Evolutionary conservation across 2,888 invertebrate genomes (phyloP).

Genomic region (Drosophila koepferae): DNA sequence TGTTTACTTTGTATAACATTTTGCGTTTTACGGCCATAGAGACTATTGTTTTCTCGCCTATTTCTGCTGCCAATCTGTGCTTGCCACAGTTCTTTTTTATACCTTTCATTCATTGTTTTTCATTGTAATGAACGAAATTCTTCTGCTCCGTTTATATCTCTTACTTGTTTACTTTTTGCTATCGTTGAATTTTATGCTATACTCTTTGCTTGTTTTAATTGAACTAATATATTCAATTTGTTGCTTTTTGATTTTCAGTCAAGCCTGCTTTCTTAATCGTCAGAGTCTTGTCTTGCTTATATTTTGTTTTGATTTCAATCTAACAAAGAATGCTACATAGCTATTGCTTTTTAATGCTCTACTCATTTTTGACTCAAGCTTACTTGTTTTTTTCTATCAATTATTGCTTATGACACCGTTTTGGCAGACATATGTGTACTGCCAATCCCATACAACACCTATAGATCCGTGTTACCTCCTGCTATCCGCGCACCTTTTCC

Average conservation of each 20-base stretch:
- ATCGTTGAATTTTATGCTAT: not conserved
- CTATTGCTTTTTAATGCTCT: too few relatives aligned
- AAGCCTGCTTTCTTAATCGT: too few relatives aligned
- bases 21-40: slow-evolving; percentile 65
- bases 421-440: slow-evolving; percentile 64
- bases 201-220: slow-evolving; percentile 12
- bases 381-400: not conserved
- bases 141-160: slow-evolving; percentile 51
- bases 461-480: not conserved
- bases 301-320: too few relatives aligned
- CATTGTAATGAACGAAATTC: slow-evolving; percentile 63
- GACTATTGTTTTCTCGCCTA: slow-evolving; percentile 44
- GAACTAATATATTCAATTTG: not conserved
- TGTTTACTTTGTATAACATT: slow-evolving; percentile 77
- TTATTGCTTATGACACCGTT: slow-evolving; percentile 59
- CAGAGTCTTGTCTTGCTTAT: too few relatives aligned
- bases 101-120: slow-evolving; percentile 26
- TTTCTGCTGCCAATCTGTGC: slow-evolving; percentile 1
- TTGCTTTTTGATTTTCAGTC: not conserved
- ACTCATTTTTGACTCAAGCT: not conserved
- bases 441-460: slow-evolving; percentile 16
- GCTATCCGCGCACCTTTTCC: not conserved
- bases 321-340: too few relatives aligned
- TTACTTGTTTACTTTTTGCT: slow-evolving; percentile 1
- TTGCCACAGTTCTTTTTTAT: slow-evolving; percentile 7